Base-by-base conservation (phyloP, 2,888 invertebrate species). In the Danaus chrysippus region DNA sequence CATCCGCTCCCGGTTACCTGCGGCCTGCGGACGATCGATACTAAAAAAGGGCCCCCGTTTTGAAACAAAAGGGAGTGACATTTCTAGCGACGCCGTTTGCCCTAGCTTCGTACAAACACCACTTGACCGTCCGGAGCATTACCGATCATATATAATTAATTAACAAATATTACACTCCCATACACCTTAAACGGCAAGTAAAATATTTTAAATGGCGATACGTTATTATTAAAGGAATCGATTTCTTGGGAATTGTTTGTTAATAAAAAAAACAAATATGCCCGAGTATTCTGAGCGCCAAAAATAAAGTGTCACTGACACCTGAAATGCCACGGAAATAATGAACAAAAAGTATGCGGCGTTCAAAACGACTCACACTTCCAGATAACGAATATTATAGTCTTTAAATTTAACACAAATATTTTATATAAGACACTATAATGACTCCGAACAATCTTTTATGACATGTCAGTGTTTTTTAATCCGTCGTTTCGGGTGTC, bases 1-100 rank as follows among this genome's bases (percentile, higher is more conserved):
- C 90, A 90, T 89, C 79, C 84, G 78, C 79, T 84, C 85, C 84
- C 83, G 80, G 80, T 84, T 89, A 88, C 88, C 87, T 89, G 88
- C 85, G 73, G 77, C 88, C 87, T 89, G 88, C 85, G 73, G 77
- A 76, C 79, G 85, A 81, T 85, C 86, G 86, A 87, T 86, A 84
- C 77, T 78, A 81, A 86, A 86, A 84, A 84, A 76, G 67, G 66
- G 63, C 78, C 79, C 79, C 81, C 79, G 76, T 76, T 79, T 77
- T 79, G 77, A 83, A 87, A 87, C 84, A 85, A 86, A 83, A 82
- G 83, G 79, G 78, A 82, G 79, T 84, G 86, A 87, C 87, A 87
- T 84, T 86, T 84, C 73, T 81, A 76, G 77, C 79, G 75, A 73
- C 67, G 68, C 73, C 49, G 23, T 52, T 42, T 49, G 44, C 19